Percentiles rank a stretch among this genome's conserved stretches.
Conservation (phyloP, 1,140 invertebrate genomes). For the Harpegnathos saltator region DNA sequence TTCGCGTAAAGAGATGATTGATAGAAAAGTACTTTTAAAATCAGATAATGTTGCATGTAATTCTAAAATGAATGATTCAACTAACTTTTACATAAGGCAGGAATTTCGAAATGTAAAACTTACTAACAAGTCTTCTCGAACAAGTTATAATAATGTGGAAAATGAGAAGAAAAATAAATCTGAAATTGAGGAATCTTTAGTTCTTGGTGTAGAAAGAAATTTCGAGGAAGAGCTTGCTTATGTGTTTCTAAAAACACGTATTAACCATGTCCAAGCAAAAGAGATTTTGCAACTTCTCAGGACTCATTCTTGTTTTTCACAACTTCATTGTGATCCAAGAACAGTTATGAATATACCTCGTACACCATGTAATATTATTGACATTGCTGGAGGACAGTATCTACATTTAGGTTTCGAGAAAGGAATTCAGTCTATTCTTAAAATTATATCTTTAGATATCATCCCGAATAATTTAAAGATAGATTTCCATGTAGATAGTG, state of each 20-base stretch:
- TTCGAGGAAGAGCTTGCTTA: background rate
- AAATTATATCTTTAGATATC: background rate
- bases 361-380: background rate
- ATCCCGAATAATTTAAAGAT: slow-evolving; percentile 15
- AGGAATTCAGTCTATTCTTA: background rate
- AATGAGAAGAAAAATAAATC: background rate
- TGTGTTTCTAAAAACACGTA: background rate
- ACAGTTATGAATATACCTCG: background rate
- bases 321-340: slow-evolving; percentile 4
- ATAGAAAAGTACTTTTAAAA: background rate
- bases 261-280: slow-evolving; percentile 11
- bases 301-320: slow-evolving; percentile 20
- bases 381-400: slow-evolving; percentile 18
- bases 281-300: background rate
- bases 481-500: slow-evolving; percentile 18
- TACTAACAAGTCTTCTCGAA: no score
- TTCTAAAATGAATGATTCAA: background rate
- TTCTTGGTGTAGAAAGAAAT: background rate
- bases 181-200: background rate
- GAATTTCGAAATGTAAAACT: background rate
- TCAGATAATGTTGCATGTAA: background rate
- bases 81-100: background rate
- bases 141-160: background rate
- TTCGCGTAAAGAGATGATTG: slow-evolving; percentile 6
- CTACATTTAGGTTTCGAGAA: slow-evolving; percentile 12